Base-by-base conservation (phyloP, 1,140 invertebrate species). In the Trachymyrmex septentrionalis region DNA sequence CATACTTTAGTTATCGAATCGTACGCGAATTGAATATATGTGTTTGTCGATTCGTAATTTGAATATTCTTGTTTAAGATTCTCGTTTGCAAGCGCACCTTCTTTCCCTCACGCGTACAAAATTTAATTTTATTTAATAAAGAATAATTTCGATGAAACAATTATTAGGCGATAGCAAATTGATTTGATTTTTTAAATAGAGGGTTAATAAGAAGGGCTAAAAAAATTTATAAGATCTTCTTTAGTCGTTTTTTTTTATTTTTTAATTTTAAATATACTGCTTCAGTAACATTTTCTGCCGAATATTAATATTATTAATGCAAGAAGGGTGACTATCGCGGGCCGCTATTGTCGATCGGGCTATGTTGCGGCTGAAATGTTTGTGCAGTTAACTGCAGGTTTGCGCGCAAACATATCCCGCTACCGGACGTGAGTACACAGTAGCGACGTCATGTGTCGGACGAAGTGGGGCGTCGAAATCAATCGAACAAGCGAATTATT, bases 401-500 rank as follows among this genome's bases (percentile, higher is more conserved):
- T 78, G 75, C 38, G 75, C 75, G 76, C 76, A 78, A 78, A 78
- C 76, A 78, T 78, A 78, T 78, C 66, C 66, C 64, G 55, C 78
- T 30, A 71, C 21, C 21, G 66, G 66, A 81, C 78, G 30, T 81
- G 38, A n/a, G 50, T 72, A 81, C 66, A 81, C 50, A 72, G 78
- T 57, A 38, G 78, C 66, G 34, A 81, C 78, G 78, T 81, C 78
- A 81, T 44, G 48, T 27, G 21, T 57, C 34, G 66, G 66, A 24
- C 66, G 50, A 81, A 81, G 78, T 71, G 78, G 66, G 50, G 21
- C 78, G 78, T 71, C 66, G 50, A 72, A 81, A 81, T 81, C 66
- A 81, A 81, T 71, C 66, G 78, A 71, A 80, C 76, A 67, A 53
- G 76, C 76, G 76, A 81, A 81, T 81, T 81, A 81, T 72, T 71